These are phyloP conservation scores for Chrysina gloriosa DNA, from an alignment of 2,888 invertebrate genomes.

Conservation along the genomic window DNA sequence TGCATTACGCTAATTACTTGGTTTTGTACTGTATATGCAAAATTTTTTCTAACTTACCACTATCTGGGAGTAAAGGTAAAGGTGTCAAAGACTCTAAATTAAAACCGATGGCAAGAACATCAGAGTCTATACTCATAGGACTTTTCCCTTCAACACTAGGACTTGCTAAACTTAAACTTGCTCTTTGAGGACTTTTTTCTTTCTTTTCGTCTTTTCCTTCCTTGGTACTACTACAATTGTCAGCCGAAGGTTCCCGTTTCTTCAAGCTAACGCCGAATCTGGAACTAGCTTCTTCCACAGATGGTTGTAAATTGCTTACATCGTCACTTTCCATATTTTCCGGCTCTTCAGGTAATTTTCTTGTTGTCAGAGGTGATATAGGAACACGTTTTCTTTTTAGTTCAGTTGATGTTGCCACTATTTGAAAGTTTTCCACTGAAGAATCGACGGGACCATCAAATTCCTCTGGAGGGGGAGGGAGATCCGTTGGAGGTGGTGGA, in stretches of 20 bases:
- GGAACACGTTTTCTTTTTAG: slow-evolving; percentile 56
- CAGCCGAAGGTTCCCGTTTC: slow-evolving; percentile 73
- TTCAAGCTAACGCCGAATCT: slow-evolving; percentile 78
- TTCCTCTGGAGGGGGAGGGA: slow-evolving; percentile 83
- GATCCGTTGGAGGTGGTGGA: slow-evolving; percentile 85
- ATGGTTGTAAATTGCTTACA: slow-evolving; percentile 74
- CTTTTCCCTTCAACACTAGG: slow-evolving; percentile 63
- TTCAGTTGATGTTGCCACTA: slow-evolving; percentile 59
- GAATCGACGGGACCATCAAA: slow-evolving; percentile 62
- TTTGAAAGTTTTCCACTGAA: slow-evolving; percentile 52
- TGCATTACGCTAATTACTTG: too few species aligned
- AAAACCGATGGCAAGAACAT: slow-evolving; percentile 66
- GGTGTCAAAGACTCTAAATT: slow-evolving; percentile 64
- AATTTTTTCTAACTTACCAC: slow-evolving; percentile 54
- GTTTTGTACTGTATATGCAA: too few species aligned
- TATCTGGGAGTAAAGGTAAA: slow-evolving; percentile 59
- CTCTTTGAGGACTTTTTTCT: slow-evolving; percentile 61
- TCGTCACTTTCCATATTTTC: slow-evolving; percentile 63
- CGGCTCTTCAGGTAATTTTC: slow-evolving; percentile 59
- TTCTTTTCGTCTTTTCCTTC: slow-evolving; percentile 62
- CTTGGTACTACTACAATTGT: slow-evolving; percentile 70
- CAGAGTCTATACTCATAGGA: slow-evolving; percentile 63
- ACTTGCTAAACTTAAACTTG: slow-evolving; percentile 62
- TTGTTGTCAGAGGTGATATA: slow-evolving; percentile 59
- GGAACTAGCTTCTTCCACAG: slow-evolving; percentile 78